Evolutionary conservation across 1,140 invertebrate species (phyloP).

Genomic region (Euwallacea fornicatus): DNA sequence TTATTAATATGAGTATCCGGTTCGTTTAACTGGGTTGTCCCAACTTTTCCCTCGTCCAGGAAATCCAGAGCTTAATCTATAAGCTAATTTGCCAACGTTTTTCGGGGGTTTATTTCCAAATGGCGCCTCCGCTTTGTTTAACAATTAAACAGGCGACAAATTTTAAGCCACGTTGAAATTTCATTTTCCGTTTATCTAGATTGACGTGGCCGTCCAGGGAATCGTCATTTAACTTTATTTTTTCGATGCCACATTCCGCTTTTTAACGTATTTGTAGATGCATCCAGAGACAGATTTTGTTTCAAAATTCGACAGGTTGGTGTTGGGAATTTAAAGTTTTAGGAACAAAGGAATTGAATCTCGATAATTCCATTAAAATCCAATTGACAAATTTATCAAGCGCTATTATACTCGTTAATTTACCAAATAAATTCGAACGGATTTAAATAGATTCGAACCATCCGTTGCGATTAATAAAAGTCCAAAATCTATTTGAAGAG

Average conservation of each 20-base stretch:
- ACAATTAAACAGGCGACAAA: constrained; percentile 20
- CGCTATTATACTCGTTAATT: constrained; percentile 2
- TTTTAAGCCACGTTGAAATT: constrained; percentile 19
- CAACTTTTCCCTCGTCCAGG: neutral
- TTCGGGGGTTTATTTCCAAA: constrained; percentile 19
- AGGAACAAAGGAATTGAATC: too few species aligned
- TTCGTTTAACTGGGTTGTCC: neutral
- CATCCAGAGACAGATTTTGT: too few species aligned
- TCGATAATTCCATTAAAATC: neutral
- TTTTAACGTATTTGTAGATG: too few species aligned
- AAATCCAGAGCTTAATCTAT: constrained; percentile 13
- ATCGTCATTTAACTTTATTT: too few species aligned
- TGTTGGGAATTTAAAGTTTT: too few species aligned
- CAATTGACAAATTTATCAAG: neutral
- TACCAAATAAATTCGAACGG: neutral
- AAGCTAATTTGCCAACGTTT: constrained; percentile 16
- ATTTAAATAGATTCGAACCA: neutral
- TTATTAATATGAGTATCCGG: neutral
- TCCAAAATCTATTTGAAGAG: constrained; percentile 1
- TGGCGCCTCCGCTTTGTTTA: constrained; percentile 18
- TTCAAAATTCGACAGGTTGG: too few species aligned
- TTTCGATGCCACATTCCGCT: too few species aligned
- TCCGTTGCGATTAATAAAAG: neutral
- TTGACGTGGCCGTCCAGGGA: too few species aligned
- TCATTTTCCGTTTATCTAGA: neutral